Conservation (phyloP, 2,113 vertebrate species). For the Tenebrosternarchus preto region DNA sequence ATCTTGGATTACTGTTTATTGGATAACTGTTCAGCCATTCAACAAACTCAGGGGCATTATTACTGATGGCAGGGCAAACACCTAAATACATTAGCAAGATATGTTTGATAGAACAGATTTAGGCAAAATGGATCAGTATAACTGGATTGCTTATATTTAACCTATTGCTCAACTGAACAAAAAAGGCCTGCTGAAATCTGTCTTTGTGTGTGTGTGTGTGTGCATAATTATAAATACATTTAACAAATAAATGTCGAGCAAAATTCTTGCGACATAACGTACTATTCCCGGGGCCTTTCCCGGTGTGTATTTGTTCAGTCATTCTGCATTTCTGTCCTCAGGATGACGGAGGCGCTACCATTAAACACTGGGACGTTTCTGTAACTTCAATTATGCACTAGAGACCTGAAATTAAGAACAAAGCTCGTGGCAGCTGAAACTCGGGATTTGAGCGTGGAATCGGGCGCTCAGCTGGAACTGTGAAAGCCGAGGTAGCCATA, state of each 20-base stretch:
- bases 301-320: background rate
- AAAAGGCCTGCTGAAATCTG: background rate
- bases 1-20: conserved; percentile 26
- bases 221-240: background rate
- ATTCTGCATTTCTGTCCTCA: conserved; percentile 28
- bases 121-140: background rate
- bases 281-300: too few species aligned
- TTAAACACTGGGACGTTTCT: conserved; percentile 64
- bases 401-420: conserved; percentile 58
- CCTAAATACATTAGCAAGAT: conserved; percentile 1
- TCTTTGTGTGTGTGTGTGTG: background rate
- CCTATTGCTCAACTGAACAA: conserved; percentile 1
- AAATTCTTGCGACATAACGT: too few species aligned
- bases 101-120: conserved; percentile 13
- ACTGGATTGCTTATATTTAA: conserved; percentile 1
- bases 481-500: conserved; percentile 69
- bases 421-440: conserved; percentile 50
- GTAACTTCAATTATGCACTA: conserved; percentile 73
- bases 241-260: too few species aligned
- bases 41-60: background rate
- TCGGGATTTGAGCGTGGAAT: conserved; percentile 59
- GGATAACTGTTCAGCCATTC: background rate
- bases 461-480: conserved; percentile 62
- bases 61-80: conserved; percentile 38
- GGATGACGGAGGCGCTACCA: conserved; percentile 54